Conservation (phyloP, 1,140 invertebrate genomes). For the Drosophila carrolli region DNA sequence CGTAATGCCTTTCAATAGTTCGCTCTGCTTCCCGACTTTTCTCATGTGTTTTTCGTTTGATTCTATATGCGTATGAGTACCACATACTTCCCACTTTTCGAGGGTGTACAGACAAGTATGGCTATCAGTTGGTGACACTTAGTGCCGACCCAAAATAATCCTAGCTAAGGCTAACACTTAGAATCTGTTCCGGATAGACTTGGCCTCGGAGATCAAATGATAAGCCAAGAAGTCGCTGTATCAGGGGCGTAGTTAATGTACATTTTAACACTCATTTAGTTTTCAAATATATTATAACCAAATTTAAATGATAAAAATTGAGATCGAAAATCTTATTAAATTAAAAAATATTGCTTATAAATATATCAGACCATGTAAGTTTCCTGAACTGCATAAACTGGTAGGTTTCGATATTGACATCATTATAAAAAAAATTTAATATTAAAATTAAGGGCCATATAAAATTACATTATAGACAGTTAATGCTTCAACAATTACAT, state of each 20-base stretch:
- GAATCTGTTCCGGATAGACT: constrained; percentile 38
- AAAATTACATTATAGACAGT: too few relatives aligned
- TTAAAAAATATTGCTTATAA: too few relatives aligned
- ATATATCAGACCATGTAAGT: too few relatives aligned
- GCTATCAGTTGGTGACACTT: constrained; percentile 30
- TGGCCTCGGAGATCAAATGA: constrained; percentile 43
- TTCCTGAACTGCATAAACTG: too few relatives aligned
- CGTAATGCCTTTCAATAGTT: constrained; percentile 62
- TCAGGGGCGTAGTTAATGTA: constrained; percentile 11
- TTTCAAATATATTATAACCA: background rate
- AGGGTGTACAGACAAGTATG: background rate
- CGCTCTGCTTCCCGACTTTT: constrained; percentile 17
- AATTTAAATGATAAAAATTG: too few relatives aligned
- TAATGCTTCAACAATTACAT: too few relatives aligned
- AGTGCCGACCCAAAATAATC: constrained; percentile 13
- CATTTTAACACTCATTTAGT: background rate
- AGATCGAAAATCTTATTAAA: too few relatives aligned
- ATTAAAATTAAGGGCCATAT: too few relatives aligned
- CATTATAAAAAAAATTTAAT: too few relatives aligned
- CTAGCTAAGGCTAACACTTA: constrained; percentile 23
- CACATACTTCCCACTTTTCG: constrained; percentile 16
- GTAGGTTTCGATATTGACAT: too few relatives aligned
- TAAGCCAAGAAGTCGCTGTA: constrained; percentile 16
- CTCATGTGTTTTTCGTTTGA: constrained; percentile 21
- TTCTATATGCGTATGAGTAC: constrained; percentile 26